A percentile compares a stretch with the other conserved stretches of the same genome.
These are phyloP conservation scores for Hemiscyllium ocellatum DNA, from an alignment of 2,113 vertebrate species.

Conservation along the genomic window DNA sequence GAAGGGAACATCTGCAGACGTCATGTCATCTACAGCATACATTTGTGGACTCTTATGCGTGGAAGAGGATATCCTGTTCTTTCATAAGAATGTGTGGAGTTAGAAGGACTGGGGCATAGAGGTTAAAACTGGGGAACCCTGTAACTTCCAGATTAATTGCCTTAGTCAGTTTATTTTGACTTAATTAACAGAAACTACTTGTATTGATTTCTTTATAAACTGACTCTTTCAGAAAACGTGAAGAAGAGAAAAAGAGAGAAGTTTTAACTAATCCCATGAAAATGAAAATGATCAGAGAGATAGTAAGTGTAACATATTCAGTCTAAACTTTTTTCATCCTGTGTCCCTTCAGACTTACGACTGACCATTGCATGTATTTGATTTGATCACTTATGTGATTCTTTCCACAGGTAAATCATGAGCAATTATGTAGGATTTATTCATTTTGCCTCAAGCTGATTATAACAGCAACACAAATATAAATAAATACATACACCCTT, in stretches of 20 bases:
- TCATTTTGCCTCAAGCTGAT: neutral
- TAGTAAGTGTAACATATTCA: constrained; percentile 60
- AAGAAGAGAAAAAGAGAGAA: constrained; percentile 90
- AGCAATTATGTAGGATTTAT: neutral
- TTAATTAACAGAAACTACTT: neutral
- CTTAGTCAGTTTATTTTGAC: neutral
- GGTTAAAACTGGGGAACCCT: neutral
- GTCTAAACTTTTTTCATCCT: neutral
- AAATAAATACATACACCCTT: neutral
- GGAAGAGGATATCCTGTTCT: neutral
- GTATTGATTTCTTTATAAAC: constrained; percentile 29
- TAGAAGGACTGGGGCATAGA: neutral
- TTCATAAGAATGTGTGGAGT: neutral
- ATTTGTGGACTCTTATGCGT: neutral
- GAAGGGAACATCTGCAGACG: neutral
- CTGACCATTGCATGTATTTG: neutral
- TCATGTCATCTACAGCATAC: neutral
- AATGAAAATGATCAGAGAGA: constrained; percentile 93
- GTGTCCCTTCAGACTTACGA: neutral
- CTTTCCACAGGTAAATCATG: neutral
- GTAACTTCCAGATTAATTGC: neutral
- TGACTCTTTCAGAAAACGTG: constrained; percentile 69
- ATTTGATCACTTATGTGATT: neutral
- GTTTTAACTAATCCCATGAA: constrained; percentile 91
- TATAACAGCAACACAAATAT: neutral